Conservation (phyloP, 2,113 vertebrate species). For the Mastomys natalensis region DNA sequence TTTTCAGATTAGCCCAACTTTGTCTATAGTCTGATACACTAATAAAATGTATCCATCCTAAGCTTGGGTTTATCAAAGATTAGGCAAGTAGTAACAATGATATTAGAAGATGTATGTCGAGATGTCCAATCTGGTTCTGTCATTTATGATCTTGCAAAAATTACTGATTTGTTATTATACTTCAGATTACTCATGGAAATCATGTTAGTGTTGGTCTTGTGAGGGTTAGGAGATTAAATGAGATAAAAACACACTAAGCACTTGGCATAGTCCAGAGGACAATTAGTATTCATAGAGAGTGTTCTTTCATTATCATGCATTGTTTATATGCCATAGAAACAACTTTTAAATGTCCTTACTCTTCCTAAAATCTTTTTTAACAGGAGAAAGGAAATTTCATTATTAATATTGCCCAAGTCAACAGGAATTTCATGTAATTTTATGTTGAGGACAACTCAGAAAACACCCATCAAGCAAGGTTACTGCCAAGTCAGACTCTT, state of each 20-base stretch:
- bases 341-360: neutral
- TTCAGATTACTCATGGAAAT: neutral
- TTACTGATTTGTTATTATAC: neutral
- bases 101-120: neutral
- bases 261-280: neutral
- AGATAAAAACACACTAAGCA: neutral
- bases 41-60: neutral
- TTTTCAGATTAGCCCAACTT: neutral
- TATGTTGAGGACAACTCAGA: neutral
- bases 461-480: neutral
- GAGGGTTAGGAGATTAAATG: neutral
- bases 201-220: neutral
- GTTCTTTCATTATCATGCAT: neutral
- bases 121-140: neutral
- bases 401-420: neutral
- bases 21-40: neutral
- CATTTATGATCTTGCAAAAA: neutral
- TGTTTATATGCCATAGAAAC: neutral
- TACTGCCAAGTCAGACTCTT: neutral
- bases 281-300: neutral
- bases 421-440: neutral
- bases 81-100: neutral
- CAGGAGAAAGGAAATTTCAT: neutral
- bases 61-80: neutral
- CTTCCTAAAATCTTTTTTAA: neutral